Evolutionary conservation across 2,113 vertebrate genomes (phyloP).

Genomic region (Gnathonemus longibarbis): DNA sequence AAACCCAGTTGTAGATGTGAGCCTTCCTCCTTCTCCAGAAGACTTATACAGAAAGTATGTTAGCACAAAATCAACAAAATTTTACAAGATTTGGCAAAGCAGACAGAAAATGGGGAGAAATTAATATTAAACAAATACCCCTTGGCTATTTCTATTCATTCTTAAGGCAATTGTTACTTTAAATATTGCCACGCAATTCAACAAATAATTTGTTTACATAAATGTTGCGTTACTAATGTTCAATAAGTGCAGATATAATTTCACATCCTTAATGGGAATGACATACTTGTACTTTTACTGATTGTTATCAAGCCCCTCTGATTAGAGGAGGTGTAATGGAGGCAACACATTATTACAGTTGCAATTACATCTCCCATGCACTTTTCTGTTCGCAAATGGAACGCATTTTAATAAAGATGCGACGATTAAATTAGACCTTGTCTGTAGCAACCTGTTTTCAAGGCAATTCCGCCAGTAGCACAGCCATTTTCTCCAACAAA

Average conservation of each 20-base stretch:
- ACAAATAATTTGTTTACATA: constrained; percentile 12
- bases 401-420: neutral
- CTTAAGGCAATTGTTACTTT: constrained; percentile 6
- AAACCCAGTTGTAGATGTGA: neutral
- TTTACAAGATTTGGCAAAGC: neutral
- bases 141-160: neutral
- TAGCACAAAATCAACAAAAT: neutral
- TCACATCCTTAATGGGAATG: constrained; percentile 11
- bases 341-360: neutral
- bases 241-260: constrained; percentile 12
- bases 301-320: constrained; percentile 12
- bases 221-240: constrained; percentile 9
- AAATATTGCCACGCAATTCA: neutral
- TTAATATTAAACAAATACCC: constrained; percentile 5
- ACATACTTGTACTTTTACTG: neutral
- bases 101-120: neutral
- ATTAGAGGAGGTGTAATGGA: neutral
- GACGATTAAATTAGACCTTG: neutral
- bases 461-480: neutral
- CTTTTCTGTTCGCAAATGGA: neutral
- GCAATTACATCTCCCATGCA: neutral
- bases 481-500: neutral
- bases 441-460: neutral
- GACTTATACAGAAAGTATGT: neutral
- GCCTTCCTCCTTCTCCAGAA: neutral